Base-by-base conservation (phyloP, 1,140 invertebrate species). In the Zaprionus vittiger region DNA sequence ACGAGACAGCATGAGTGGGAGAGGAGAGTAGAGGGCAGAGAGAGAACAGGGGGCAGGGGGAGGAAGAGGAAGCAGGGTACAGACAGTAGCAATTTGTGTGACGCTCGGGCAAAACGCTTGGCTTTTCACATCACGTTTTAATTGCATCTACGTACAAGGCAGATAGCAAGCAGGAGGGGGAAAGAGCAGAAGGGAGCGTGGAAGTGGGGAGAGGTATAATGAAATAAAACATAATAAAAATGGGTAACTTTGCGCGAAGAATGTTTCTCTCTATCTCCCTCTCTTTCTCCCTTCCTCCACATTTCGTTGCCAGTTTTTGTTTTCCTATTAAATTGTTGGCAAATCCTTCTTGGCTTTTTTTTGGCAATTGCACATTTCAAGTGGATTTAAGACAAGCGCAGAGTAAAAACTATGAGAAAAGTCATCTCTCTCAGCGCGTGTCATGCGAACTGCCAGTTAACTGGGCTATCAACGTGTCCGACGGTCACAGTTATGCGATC, bases 91-190 rank as follows among this genome's bases (percentile, higher is more conserved):
- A 61, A 61, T 17, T 44, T 61, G 38, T 44, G 59, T 38, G 38
- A 26, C 22, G 22, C 24, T 12, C 14, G 9, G 22, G 24, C 1
- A 31, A 61, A 70, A 44, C 20, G 34, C 9, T 70, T 37, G 26
- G 24, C 26, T 62, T 62, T 54, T 62, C 15, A 38, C 57, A 70
- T 49, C 41, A 63, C 44, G 41, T 62, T 62, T 54, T 70, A 70
- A 70, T 70, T 62, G 59, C 57, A 31, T 17, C 20, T 62, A 37
- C 7, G 41, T 47, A 47, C 22, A 22, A 52, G 9, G 47, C 1
- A 52, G 20, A 52, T 52, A 52, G 41, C n/a, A 52, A 52, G 47
- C 20, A 14, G 4, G 11, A 5, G 11, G 11, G 2, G 11, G 47
- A 7, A 9, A 52, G 20, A 14, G n/a, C 0, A 22, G 28, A 28